Evolutionary conservation across 1,140 invertebrate species (phyloP).

Genomic region (Meloidogyne floridensis): DNA sequence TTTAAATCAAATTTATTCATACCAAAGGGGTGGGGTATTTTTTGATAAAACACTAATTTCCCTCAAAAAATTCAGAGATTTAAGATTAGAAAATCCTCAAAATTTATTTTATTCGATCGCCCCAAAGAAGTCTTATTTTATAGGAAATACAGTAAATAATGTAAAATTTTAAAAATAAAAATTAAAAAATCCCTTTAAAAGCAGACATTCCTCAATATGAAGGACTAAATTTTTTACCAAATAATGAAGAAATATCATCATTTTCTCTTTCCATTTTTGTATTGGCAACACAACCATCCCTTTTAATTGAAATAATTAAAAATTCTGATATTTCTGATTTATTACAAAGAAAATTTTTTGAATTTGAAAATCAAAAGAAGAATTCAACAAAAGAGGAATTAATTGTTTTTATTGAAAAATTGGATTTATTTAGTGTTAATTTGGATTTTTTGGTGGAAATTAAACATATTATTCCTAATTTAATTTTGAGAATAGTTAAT

Average conservation of each 20-base stretch:
- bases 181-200: not conserved
- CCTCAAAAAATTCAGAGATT: too few relatives aligned
- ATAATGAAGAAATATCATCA: not conserved
- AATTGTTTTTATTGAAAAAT: slow-evolving; percentile 13
- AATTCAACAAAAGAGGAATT: not conserved
- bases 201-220: not conserved
- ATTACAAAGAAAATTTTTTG: slow-evolving; percentile 16
- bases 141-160: too few relatives aligned
- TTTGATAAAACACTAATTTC: too few relatives aligned
- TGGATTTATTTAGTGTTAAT: slow-evolving; percentile 16
- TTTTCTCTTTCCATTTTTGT: slow-evolving; percentile 17
- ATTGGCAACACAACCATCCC: slow-evolving; percentile 24
- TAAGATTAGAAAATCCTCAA: too few relatives aligned
- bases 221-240: not conserved
- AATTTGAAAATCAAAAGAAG: slow-evolving; percentile 13
- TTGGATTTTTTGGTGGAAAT: slow-evolving; percentile 18
- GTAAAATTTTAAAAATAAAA: not conserved
- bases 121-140: too few relatives aligned
- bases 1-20: too few relatives aligned
- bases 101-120: too few relatives aligned
- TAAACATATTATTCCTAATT: slow-evolving; percentile 21
- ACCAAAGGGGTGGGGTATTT: too few relatives aligned
- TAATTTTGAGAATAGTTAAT: slow-evolving; percentile 7
- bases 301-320: slow-evolving; percentile 22
- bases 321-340: slow-evolving; percentile 18